Base-by-base conservation (phyloP, 2,113 vertebrate species). In the Lucifuga dentata region DNA sequence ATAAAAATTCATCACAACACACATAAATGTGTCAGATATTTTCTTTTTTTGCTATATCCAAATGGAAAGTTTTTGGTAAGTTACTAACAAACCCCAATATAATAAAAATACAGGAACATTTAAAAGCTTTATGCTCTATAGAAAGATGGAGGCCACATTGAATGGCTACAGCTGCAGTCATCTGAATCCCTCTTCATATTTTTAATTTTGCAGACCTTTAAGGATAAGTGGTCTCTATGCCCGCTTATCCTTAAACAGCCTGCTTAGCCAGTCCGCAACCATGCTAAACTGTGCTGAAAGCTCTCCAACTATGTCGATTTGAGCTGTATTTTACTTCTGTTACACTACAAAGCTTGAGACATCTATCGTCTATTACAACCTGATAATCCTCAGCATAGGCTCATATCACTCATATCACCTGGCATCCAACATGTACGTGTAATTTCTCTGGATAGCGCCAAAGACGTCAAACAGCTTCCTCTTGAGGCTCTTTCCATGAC, bases 401-500 rank as follows among this genome's bases (percentile, higher is more conserved):
- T 8, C 0, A 10, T 8, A 50, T 55, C n/a, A n/a, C 46, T 61
- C 43, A 55, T 33, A 66, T 49, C 35, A 64, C 20, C 41, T 49
- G 45, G 58, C 68, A 73, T 68, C 68, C 76, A 63, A 24, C 84
- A 24, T 43, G 16, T 12, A 13, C n/a, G 78, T 78, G 86, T 71
- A 26, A 84, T 49, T 84, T 89, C 76, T 69, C 83, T 38, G 19
- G 60, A 52, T 0, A 0, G 61, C 81, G 82, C 70, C 74, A 89
- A 86, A 81, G 78, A 78, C 36, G 78, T 46, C 83, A 73, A 59
- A 48, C 74, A 45, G 81, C 67, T 83, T 88, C 83, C 84, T 86
- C 39, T 53, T 16, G 53, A 66, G 73, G 71, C 76, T 66, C 67
- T 62, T 79, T 76, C 55, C 68, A 73, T 19, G 43, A 23, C 61